Conservation (phyloP, 2,113 vertebrate genomes). For the Bungarus multicinctus region DNA sequence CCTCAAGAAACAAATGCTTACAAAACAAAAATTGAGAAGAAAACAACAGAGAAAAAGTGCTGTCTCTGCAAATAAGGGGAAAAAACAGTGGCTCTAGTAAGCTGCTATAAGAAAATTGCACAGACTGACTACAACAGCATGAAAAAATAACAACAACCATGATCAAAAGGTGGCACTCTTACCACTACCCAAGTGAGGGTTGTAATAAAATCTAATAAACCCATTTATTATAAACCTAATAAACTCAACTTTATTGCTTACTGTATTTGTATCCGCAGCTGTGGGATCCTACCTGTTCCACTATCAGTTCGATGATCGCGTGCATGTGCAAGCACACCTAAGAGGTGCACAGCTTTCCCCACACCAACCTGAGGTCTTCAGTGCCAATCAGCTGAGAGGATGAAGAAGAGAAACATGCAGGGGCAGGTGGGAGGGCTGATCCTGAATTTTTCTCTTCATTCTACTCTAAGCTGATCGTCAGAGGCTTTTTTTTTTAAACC, state of each 20-base stretch:
- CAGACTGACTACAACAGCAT: neutral
- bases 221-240: neutral
- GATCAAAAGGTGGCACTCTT: neutral
- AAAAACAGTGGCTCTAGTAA: neutral
- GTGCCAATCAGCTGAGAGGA: too few relatives aligned
- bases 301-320: too few relatives aligned
- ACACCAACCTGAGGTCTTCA: too few relatives aligned
- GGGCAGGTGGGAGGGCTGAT: too few relatives aligned
- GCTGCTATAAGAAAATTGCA: neutral
- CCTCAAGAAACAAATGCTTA: neutral
- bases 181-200: neutral
- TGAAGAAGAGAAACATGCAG: too few relatives aligned
- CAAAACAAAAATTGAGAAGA: neutral
- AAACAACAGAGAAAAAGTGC: neutral
- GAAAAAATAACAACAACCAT: neutral
- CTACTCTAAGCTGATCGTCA: too few relatives aligned
- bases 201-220: neutral
- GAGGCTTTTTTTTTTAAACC: too few relatives aligned
- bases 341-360: too few relatives aligned
- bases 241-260: neutral
- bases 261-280: neutral
- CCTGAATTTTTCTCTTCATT: too few relatives aligned
- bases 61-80: neutral
- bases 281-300: too few relatives aligned
- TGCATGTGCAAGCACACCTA: too few relatives aligned